phyloP scores from a whole-genome alignment of 2,797 vertebrate genomes.

The Darevskia mixta region DNA sequence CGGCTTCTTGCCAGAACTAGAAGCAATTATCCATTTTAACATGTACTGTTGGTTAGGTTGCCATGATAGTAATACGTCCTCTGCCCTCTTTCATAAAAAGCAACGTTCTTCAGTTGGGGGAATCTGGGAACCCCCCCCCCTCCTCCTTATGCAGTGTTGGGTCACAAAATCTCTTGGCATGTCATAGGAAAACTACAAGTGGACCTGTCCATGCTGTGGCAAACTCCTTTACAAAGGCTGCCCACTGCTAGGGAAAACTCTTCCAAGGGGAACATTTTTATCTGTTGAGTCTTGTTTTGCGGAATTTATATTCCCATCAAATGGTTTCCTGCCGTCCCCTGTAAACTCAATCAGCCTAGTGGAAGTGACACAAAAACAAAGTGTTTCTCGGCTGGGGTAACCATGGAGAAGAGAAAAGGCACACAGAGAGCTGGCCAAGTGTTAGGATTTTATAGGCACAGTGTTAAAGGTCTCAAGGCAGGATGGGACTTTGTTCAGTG shows the following conservation, averaged over 20 bases:
- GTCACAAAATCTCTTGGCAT: not conserved
- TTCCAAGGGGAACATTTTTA: not conserved
- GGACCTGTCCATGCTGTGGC: not conserved
- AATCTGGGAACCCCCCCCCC: not conserved
- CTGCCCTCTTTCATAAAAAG: conserved; percentile 17
- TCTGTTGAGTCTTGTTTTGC: conserved; percentile 7
- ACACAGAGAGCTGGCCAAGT: not conserved
- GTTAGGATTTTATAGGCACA: not conserved
- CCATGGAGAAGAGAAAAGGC: not conserved
- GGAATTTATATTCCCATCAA: not conserved
- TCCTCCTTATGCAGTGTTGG: not conserved
- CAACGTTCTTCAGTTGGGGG: not conserved
- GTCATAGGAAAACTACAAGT: not conserved
- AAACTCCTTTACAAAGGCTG: not conserved
- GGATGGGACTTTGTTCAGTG: not conserved
- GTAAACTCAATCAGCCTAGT: not conserved
- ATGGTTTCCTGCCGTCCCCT: conserved; percentile 7
- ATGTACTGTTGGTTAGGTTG: not conserved
- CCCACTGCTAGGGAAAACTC: not conserved
- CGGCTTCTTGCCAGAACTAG: conserved; percentile 36
- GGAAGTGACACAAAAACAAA: not conserved
- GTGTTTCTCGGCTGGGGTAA: conserved; percentile 3
- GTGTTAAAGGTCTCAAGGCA: rapidly evolving
- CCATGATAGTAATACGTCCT: not conserved
- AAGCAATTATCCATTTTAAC: not conserved